Conservation (phyloP, 2,888 invertebrate species). For the Agrochola lychnidis region DNA sequence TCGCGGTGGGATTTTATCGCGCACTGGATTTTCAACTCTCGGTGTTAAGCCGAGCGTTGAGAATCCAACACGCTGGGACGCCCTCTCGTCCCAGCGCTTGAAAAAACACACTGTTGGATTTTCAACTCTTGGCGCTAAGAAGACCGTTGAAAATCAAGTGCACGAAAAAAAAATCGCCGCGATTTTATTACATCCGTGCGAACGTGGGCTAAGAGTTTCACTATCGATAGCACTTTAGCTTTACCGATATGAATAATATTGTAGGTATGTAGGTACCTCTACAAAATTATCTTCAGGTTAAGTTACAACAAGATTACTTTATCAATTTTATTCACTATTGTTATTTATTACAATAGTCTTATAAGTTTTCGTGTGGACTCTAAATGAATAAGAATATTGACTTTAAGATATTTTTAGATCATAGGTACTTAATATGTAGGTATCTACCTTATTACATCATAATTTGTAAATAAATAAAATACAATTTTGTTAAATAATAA, state of each 20-base stretch:
- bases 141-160: too few relatives aligned
- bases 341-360: background rate
- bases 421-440: background rate
- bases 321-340: background rate
- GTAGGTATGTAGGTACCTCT: background rate
- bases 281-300: background rate
- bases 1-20: too few relatives aligned
- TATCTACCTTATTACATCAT: background rate
- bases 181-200: too few relatives aligned
- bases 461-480: background rate
- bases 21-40: too few relatives aligned
- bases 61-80: too few relatives aligned
- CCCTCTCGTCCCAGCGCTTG: too few relatives aligned
- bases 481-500: background rate
- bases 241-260: background rate
- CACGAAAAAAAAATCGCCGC: too few relatives aligned
- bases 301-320: slow-evolving; percentile 1
- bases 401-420: background rate
- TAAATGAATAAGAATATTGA: background rate
- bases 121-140: too few relatives aligned
- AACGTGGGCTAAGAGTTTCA: background rate
- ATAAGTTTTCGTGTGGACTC: background rate
- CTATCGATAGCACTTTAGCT: background rate
- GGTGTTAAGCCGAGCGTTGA: too few relatives aligned
- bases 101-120: too few relatives aligned